Evolutionary conservation across 2,797 vertebrate genomes (phyloP).

Genomic region (Falco rusticolus): DNA sequence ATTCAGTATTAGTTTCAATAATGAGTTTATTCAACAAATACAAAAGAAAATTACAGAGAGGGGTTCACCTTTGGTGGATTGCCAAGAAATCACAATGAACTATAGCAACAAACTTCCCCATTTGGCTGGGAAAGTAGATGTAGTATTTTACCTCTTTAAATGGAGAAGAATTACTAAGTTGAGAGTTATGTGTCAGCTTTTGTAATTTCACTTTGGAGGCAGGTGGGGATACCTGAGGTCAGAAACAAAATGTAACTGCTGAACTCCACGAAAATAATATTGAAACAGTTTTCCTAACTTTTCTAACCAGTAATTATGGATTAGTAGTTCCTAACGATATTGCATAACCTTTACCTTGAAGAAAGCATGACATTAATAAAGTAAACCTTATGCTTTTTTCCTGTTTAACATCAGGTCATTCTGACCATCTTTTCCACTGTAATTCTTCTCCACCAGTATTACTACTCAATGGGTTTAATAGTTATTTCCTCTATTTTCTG

Average conservation of each 20-base stretch:
- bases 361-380: slow-evolving; percentile 47
- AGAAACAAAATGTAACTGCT: neutral
- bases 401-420: slow-evolving; percentile 46
- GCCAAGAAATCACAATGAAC: neutral
- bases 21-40: neutral
- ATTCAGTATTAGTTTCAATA: neutral
- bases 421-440: slow-evolving; percentile 22
- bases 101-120: neutral
- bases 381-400: slow-evolving; percentile 9
- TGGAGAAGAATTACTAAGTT: neutral
- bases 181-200: neutral
- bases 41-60: neutral
- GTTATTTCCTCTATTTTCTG: slow-evolving; percentile 31
- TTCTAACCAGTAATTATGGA: neutral
- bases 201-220: neutral
- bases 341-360: slow-evolving; percentile 35
- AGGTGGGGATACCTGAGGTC: neutral
- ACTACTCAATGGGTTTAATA: slow-evolving; percentile 7
- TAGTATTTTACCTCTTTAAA: neutral
- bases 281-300: neutral
- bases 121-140: neutral
- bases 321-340: slow-evolving; percentile 16
- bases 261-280: neutral
- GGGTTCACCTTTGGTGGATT: neutral
- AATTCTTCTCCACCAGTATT: neutral